Evolutionary conservation across 2,113 vertebrate species (phyloP).

Genomic region (Xiphophorus couchianus): DNA sequence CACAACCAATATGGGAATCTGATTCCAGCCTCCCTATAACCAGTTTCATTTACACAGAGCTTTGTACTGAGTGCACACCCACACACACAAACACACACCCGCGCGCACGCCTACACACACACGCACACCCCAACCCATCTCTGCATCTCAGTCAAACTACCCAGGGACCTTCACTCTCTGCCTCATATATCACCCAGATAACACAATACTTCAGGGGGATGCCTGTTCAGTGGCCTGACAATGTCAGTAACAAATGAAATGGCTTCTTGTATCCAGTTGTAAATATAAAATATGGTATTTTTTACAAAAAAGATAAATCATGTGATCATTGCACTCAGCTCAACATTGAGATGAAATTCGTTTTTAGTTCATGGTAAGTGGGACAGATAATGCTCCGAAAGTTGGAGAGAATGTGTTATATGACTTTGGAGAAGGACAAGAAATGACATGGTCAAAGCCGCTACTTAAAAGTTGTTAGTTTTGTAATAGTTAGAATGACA

Average conservation of each 20-base stretch:
- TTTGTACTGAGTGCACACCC: background rate
- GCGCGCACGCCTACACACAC: background rate
- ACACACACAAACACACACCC: background rate
- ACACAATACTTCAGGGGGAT: conserved; percentile 42
- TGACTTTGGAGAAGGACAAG: conserved; percentile 53
- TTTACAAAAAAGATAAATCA: conserved; percentile 51
- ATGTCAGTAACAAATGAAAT: conserved; percentile 51
- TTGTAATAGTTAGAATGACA: too few relatives aligned
- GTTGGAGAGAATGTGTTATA: conserved; percentile 25
- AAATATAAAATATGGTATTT: conserved; percentile 38
- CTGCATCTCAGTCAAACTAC: conserved; percentile 46
- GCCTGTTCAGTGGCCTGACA: conserved; percentile 43
- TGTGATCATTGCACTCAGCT: conserved; percentile 22
- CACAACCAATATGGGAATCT: conserved; percentile 36
- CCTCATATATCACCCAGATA: conserved; percentile 64
- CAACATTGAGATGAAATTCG: background rate
- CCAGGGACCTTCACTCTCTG: conserved; percentile 37
- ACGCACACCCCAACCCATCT: conserved; percentile 33
- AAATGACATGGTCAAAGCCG: background rate
- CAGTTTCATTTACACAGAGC: conserved; percentile 25
- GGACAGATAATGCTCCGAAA: conserved; percentile 6
- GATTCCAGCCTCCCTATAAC: conserved; percentile 34
- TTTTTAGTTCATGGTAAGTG: conserved; percentile 3
- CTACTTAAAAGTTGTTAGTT: too few relatives aligned
- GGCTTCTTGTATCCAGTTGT: conserved; percentile 51